phyloP scores from a whole-genome alignment of 1,140 invertebrate genomes.

The Nebria ingens region DNA sequence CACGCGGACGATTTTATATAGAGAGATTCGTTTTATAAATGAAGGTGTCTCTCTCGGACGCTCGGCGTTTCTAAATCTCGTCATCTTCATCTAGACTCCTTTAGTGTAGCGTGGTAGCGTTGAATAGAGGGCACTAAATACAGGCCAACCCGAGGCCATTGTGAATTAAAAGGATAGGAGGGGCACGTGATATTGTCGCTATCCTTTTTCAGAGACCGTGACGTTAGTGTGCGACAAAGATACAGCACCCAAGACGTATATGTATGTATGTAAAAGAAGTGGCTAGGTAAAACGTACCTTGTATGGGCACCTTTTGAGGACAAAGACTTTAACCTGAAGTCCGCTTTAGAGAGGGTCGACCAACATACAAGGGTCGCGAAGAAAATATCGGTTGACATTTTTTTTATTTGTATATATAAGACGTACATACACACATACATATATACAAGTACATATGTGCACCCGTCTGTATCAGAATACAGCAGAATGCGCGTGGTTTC shows the following conservation, averaged over 20 bases:
- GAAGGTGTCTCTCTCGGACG: slow-evolving; percentile 4
- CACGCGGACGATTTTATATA: slow-evolving; percentile 17
- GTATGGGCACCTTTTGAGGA: slow-evolving; percentile 14
- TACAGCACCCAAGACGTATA: slow-evolving; percentile 15
- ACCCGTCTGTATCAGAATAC: slow-evolving; percentile 15
- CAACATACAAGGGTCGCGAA: not conserved
- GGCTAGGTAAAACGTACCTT: slow-evolving; percentile 10
- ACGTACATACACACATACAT: too few species aligned
- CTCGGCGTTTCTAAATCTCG: slow-evolving; percentile 11
- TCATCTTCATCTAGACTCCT: slow-evolving; percentile 14
- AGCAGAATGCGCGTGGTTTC: slow-evolving; percentile 12
- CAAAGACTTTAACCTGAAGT: slow-evolving; percentile 5
- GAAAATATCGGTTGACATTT: slow-evolving; percentile 25
- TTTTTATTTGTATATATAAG: too few species aligned
- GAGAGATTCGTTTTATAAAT: slow-evolving; percentile 11
- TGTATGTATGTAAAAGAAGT: slow-evolving; percentile 10
- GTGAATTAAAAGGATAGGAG: slow-evolving; percentile 19
- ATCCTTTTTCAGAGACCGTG: not conserved
- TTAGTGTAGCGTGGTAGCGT: slow-evolving; percentile 4
- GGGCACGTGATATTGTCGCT: slow-evolving; percentile 9
- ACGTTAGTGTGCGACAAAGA: not conserved
- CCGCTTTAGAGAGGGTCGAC: not conserved
- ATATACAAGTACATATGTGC: slow-evolving; percentile 8
- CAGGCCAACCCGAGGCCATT: slow-evolving; percentile 16
- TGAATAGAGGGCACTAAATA: slow-evolving; percentile 20